A percentile compares a stretch with the other conserved stretches of the same genome.
These are phyloP conservation scores for Acrocephalus scirpaceus DNA, from an alignment of 2,797 vertebrate species.

Conservation along the genomic window DNA sequence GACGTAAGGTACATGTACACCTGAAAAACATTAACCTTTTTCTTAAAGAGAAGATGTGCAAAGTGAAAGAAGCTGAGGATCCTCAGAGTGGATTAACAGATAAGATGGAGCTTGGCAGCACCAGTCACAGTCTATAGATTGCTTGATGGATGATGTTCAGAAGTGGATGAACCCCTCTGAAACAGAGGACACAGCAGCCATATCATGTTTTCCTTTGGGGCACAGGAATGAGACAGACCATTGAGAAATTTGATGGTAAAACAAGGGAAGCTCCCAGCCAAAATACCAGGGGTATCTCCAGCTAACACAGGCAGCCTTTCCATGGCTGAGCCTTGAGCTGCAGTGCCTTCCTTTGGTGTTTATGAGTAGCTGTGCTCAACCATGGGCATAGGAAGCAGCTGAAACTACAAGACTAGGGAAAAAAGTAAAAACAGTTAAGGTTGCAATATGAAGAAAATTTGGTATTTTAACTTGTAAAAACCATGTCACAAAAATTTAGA, in stretches of 20 bases:
- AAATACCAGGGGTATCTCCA: neutral
- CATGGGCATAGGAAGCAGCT: neutral
- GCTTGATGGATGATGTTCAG: neutral
- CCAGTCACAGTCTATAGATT: neutral
- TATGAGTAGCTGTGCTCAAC: neutral
- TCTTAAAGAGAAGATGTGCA: neutral
- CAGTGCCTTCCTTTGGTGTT: neutral
- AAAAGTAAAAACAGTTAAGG: neutral
- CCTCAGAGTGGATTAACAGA: neutral
- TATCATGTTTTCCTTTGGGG: neutral
- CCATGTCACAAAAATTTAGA: neutral
- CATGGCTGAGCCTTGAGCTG: neutral
- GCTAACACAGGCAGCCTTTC: neutral
- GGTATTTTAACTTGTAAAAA: neutral
- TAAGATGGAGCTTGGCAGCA: neutral
- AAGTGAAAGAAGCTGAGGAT: neutral
- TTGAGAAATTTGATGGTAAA: neutral
- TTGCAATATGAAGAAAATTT: neutral
- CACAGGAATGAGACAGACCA: neutral
- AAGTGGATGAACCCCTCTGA: neutral
- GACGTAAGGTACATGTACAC: neutral
- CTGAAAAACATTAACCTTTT: neutral
- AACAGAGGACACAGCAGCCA: accelerated
- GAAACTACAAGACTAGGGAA: neutral
- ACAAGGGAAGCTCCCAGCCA: neutral